Evolutionary conservation across 2,113 vertebrate species (phyloP).

Genomic region (Laticauda laticaudata): DNA sequence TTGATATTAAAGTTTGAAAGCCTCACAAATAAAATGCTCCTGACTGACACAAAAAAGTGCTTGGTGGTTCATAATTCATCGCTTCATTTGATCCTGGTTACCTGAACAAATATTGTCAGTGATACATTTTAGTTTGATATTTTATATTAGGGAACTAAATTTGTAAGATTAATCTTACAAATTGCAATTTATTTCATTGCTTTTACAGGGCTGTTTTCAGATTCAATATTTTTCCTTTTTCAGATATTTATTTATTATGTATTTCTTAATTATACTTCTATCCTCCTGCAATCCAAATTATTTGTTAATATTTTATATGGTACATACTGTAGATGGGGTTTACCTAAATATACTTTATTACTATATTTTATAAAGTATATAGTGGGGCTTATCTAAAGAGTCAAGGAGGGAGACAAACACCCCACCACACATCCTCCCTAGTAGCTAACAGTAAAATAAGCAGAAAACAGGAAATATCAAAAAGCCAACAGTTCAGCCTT

Average conservation of each 20-base stretch:
- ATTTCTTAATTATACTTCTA: neutral
- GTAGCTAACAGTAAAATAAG: neutral
- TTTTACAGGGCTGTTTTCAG: neutral
- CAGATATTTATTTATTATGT: too few species aligned
- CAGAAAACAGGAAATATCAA: neutral
- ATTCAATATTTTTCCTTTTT: neutral
- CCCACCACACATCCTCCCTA: neutral
- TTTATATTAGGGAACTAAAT: neutral
- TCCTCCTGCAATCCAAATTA: neutral
- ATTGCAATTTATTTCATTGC: neutral
- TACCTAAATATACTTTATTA: too few species aligned
- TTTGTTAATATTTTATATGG: neutral
- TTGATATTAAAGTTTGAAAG: neutral
- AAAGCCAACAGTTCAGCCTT: neutral
- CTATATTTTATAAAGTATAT: neutral
- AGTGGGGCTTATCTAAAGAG: neutral
- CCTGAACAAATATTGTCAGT: neutral
- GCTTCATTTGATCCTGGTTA: neutral
- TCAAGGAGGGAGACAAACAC: neutral
- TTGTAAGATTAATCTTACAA: neutral
- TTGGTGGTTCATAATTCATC: neutral
- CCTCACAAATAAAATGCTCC: neutral
- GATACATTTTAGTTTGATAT: neutral
- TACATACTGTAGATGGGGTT: too few species aligned
- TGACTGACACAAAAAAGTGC: neutral